Percentiles rank a stretch among this genome's conserved stretches.
phyloP scores from a whole-genome alignment of 2,113 vertebrate genomes.

The Patagioenas fasciata region DNA sequence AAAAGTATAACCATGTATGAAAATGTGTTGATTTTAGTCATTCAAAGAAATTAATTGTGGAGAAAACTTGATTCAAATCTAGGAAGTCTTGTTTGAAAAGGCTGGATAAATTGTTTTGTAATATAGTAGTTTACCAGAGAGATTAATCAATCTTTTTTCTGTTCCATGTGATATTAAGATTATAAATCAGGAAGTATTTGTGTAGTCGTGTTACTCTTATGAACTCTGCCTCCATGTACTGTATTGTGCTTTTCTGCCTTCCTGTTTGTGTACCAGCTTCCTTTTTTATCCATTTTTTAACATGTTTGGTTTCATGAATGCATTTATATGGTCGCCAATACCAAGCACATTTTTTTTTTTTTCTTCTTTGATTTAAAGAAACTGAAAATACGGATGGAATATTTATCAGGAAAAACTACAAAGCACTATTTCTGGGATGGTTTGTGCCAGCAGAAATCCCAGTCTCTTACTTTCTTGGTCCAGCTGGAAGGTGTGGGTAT shows the following conservation, averaged over 20 bases:
- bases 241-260: neutral
- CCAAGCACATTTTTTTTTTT: neutral
- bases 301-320: slow-evolving; percentile 13
- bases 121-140: neutral
- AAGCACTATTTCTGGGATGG: neutral
- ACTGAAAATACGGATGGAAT: neutral
- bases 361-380: slow-evolving; percentile 18
- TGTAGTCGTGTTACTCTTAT: neutral
- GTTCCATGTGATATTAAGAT: neutral
- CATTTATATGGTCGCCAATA: slow-evolving; percentile 22
- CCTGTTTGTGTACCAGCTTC: neutral
- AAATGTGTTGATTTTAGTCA: neutral
- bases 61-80: neutral
- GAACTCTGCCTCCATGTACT: neutral
- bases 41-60: neutral
- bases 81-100: neutral
- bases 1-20: neutral
- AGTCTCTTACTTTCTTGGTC: neutral
- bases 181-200: neutral
- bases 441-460: neutral
- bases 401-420: neutral
- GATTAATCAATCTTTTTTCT: neutral
- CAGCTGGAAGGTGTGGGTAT: neutral
- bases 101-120: neutral
- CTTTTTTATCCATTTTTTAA: slow-evolving; percentile 49